Conservation (phyloP, 2,888 invertebrate genomes). For the Perdita meconis region DNA sequence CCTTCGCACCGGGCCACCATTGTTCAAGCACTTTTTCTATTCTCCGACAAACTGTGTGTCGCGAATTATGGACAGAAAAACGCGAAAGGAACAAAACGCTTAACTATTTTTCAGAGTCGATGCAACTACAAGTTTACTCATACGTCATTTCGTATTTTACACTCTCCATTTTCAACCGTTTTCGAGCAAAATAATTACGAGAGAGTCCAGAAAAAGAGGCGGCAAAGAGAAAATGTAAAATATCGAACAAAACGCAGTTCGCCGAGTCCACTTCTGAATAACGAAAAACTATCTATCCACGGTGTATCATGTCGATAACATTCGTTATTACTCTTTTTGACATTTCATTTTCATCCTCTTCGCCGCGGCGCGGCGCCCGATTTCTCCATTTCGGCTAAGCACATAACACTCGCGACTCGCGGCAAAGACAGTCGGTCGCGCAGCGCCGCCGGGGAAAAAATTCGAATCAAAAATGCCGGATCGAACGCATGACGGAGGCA, state of each 20-base stretch:
- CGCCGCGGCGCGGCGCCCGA: not conserved
- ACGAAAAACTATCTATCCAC: conserved; percentile 57
- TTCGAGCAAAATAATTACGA: conserved; percentile 33
- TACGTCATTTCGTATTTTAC: not conserved
- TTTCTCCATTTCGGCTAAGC: conserved; percentile 38
- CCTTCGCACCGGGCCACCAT: not conserved
- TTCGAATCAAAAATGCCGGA: conserved; percentile 49
- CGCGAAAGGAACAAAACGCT: too few relatives aligned
- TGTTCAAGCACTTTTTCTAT: too few relatives aligned
- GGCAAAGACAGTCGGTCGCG: conserved; percentile 35
- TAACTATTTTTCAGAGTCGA: too few relatives aligned
- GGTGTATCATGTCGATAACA: conserved; percentile 52
- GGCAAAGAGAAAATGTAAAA: conserved; percentile 18
- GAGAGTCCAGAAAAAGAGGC: not conserved
- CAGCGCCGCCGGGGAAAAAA: not conserved
- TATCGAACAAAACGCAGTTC: conserved; percentile 29
- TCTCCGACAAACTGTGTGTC: too few relatives aligned
- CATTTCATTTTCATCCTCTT: conserved; percentile 57
- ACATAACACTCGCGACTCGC: conserved; percentile 38
- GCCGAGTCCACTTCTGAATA: conserved; percentile 54
- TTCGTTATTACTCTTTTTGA: conserved; percentile 63
- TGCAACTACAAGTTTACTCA: not conserved
- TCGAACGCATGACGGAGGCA: conserved; percentile 55
- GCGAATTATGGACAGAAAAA: too few relatives aligned
- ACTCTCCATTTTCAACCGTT: conserved; percentile 4